Evolutionary conservation across 1,140 invertebrate genomes (phyloP).

Genomic region (Tetragnatha versicolor): DNA sequence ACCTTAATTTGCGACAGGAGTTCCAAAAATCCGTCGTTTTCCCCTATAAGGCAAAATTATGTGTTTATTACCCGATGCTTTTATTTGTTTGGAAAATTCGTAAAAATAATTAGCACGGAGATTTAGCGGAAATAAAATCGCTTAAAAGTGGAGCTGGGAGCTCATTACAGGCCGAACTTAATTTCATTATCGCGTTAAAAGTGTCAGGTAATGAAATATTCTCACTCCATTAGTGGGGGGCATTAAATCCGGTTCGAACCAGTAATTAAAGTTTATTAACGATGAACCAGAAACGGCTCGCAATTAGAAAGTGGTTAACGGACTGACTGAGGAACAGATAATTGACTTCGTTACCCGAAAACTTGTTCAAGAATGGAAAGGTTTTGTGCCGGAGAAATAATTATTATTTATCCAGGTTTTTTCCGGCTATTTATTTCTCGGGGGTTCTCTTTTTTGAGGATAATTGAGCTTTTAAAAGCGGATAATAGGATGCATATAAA

Average conservation of each 20-base stretch:
- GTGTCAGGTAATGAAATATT: conserved; percentile 31
- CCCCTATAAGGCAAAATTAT: too few relatives aligned
- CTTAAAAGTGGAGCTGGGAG: not conserved
- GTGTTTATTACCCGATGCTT: too few relatives aligned
- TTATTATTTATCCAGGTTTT: not conserved
- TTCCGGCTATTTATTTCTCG: not conserved
- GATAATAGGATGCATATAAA: too few relatives aligned
- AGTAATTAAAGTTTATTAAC: conserved; percentile 19
- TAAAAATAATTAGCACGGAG: not conserved
- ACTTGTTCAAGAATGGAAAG: not conserved
- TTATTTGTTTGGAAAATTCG: not conserved
- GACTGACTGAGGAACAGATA: not conserved
- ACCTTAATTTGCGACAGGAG: too few relatives aligned
- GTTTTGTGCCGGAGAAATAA: not conserved
- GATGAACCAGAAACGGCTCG: conserved; percentile 1
- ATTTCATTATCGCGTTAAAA: conserved; percentile 17
- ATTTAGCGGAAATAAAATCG: not conserved
- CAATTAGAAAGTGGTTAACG: conserved; percentile 11
- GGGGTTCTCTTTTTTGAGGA: not conserved
- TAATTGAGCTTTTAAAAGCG: not conserved
- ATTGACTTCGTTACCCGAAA: conserved; percentile 13
- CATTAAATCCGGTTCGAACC: conserved; percentile 5
- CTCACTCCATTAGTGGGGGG: not conserved
- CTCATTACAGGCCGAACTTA: not conserved
- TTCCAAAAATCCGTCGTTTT: too few relatives aligned